Evolutionary conservation across 2,113 vertebrate genomes (phyloP).

Genomic region (Fregetta grallaria): DNA sequence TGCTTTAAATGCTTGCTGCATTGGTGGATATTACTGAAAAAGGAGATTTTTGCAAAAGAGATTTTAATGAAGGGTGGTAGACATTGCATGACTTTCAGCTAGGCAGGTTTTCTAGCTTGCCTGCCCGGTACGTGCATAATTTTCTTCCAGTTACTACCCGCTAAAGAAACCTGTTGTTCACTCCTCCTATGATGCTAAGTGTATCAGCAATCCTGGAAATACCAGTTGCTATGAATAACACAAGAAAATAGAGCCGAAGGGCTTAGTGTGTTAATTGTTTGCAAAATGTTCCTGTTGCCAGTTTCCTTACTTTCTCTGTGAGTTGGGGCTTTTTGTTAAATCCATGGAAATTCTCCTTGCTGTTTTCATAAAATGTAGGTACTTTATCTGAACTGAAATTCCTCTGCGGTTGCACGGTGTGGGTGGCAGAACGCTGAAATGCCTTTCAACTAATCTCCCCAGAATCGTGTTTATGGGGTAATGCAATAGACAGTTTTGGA

Average conservation of each 20-base stretch:
- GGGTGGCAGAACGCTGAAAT: background rate
- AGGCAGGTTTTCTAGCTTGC: background rate
- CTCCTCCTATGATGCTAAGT: background rate
- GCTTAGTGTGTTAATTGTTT: background rate
- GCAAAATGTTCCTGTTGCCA: background rate
- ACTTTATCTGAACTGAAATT: background rate
- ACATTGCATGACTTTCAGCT: background rate
- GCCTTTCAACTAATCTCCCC: background rate
- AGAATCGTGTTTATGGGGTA: background rate
- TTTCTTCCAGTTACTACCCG: background rate
- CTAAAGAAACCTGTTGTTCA: constrained; percentile 9
- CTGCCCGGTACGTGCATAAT: background rate
- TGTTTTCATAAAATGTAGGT: background rate
- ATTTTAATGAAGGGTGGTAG: background rate
- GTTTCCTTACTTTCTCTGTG: background rate
- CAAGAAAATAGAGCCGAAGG: background rate
- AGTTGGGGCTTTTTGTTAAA: background rate
- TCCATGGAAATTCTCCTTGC: background rate
- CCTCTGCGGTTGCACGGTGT: background rate
- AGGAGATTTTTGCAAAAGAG: background rate
- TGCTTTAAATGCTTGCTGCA: background rate
- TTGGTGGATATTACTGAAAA: background rate
- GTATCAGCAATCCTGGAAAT: background rate
- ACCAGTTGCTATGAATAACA: constrained; percentile 2
- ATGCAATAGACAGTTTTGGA: background rate